phyloP scores from a whole-genome alignment of 2,113 vertebrate genomes.

The Cranoglanis bouderius region DNA sequence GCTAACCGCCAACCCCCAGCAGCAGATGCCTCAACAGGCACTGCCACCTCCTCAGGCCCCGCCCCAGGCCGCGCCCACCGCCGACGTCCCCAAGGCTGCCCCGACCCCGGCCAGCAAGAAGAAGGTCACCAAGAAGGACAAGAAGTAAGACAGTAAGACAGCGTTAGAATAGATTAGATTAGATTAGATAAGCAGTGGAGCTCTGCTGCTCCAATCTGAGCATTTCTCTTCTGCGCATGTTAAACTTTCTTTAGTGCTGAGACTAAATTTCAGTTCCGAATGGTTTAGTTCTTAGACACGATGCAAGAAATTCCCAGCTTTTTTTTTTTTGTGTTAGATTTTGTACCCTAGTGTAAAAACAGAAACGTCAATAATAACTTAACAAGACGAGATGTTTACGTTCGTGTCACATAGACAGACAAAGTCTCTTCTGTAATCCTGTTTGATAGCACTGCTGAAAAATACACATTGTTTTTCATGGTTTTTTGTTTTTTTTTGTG shows the following conservation, averaged over 20 bases:
- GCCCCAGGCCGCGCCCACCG: constrained; percentile 69
- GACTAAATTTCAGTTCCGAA: not conserved
- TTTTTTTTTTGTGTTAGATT: constrained; percentile 16
- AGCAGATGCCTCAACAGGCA: constrained; percentile 73
- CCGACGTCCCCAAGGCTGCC: constrained; percentile 77
- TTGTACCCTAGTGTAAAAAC: not conserved
- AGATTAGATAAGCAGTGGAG: constrained; percentile 4
- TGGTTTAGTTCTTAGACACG: constrained; percentile 6
- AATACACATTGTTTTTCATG: constrained; percentile 34
- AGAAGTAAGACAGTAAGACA: constrained; percentile 80
- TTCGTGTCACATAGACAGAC: not conserved
- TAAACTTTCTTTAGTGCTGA: constrained; percentile 7
- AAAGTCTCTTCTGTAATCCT: constrained; percentile 34
- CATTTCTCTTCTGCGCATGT: constrained; percentile 20
- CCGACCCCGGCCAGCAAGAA: constrained; percentile 90
- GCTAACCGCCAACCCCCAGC: constrained; percentile 83
- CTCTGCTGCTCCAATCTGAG: constrained; percentile 1
- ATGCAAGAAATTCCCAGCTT: not conserved
- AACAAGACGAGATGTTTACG: constrained; percentile 9
- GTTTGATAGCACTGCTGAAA: constrained; percentile 35
- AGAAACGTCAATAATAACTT: not conserved
- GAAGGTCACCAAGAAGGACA: constrained; percentile 98
- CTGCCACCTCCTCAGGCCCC: constrained; percentile 71
- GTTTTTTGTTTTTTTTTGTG: constrained; percentile 28
- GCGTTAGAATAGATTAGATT: not conserved